These are phyloP conservation scores for Ceratotherium simum DNA, from an alignment of 2,113 vertebrate species.

Conservation along the genomic window DNA sequence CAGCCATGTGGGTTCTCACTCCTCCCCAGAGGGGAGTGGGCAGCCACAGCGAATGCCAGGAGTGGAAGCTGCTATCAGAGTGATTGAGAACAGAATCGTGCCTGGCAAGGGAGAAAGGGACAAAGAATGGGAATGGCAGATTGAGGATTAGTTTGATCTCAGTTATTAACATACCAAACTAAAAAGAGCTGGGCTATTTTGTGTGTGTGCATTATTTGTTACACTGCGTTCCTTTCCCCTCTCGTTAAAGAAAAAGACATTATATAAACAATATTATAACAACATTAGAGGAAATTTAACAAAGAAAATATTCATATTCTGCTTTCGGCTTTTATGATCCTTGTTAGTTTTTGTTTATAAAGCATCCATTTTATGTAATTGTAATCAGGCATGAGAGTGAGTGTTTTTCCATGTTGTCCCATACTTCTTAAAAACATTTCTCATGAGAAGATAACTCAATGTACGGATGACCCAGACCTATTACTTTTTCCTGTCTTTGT, in stretches of 20 bases:
- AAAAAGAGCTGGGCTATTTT: neutral
- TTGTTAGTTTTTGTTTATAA: neutral
- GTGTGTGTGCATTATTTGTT: neutral
- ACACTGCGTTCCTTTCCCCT: neutral
- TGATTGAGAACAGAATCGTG: neutral
- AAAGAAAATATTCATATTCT: neutral
- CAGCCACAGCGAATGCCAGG: neutral
- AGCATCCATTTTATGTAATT: neutral
- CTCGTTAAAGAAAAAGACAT: neutral
- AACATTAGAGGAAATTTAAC: neutral
- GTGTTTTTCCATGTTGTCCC: neutral
- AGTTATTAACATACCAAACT: neutral
- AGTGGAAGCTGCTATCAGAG: neutral
- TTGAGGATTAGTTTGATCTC: neutral
- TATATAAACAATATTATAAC: neutral
- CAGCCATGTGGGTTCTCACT: neutral
- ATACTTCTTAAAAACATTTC: neutral
- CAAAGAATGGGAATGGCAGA: neutral
- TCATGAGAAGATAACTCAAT: neutral
- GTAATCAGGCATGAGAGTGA: neutral
- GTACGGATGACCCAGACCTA: fast-evolving
- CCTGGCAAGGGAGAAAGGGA: neutral
- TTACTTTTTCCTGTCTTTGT: neutral
- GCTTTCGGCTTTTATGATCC: neutral
- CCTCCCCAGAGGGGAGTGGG: neutral